phyloP scores from a whole-genome alignment of 1,140 invertebrate genomes.

The Hydropsyche tenuis region DNA sequence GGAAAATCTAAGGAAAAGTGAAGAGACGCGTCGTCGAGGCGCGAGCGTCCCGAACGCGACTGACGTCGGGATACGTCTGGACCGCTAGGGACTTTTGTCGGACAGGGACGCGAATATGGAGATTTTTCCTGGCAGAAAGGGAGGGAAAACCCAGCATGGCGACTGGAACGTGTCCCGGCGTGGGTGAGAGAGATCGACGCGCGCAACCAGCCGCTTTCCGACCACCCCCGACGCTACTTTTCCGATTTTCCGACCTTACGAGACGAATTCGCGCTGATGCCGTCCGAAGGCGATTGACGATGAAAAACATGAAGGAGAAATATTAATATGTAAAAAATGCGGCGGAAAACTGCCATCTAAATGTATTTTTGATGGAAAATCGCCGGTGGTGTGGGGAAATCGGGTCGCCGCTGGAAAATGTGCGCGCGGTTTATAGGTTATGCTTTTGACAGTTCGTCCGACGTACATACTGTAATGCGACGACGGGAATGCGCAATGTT shows the following conservation, averaged over 20 bases:
- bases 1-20: neutral
- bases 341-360: too few species aligned
- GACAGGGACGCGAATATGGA: neutral
- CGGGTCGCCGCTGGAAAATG: neutral
- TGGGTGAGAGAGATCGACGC: constrained; percentile 17
- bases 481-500: neutral
- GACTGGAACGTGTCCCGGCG: neutral
- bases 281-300: neutral
- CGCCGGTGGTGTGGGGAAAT: neutral
- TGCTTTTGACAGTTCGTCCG: neutral
- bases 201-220: constrained; percentile 7
- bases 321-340: too few species aligned
- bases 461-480: neutral
- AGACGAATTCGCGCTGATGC: too few species aligned
- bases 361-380: constrained; percentile 46
- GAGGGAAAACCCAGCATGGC: neutral
- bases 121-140: constrained; percentile 5
- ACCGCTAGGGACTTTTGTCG: neutral
- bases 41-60: constrained; percentile 34
- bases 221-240: too few species aligned
- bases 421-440: neutral
- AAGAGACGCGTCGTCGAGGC: neutral
- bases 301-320: too few species aligned
- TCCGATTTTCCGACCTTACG: too few species aligned
- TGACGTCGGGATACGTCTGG: constrained; percentile 32